A percentile compares a stretch with the other conserved stretches of the same genome.
Conservation (phyloP, 2,113 vertebrate species). For the Prunella himalayana region DNA sequence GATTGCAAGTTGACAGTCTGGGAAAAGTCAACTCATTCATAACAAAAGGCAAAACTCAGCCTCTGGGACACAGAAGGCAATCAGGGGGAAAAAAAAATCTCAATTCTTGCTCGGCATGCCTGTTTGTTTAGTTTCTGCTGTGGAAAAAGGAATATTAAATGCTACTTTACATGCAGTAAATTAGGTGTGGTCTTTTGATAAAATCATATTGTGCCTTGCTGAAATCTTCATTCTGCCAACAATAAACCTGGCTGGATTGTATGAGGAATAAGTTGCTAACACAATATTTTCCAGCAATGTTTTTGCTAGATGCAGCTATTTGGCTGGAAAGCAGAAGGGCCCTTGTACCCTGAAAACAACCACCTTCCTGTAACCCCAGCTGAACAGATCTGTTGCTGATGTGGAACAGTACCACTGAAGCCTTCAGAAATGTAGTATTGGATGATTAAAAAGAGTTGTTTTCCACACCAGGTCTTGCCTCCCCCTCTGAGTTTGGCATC, state of each 20-base stretch:
- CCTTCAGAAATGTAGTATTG: not conserved
- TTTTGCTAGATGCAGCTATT: not conserved
- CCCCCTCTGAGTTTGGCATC: not conserved
- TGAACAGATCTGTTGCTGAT: not conserved
- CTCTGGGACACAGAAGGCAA: not conserved
- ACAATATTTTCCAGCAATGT: not conserved
- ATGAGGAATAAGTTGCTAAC: not conserved
- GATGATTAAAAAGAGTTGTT: not conserved
- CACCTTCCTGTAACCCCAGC: not conserved
- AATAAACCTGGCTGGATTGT: not conserved
- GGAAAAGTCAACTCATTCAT: not conserved
- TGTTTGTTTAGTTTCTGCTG: not conserved
- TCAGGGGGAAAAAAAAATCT: not conserved
- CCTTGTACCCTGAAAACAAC: not conserved
- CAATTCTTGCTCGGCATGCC: fast-evolving
- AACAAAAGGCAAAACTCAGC: not conserved
- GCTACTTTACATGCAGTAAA: not conserved
- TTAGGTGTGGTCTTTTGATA: not conserved
- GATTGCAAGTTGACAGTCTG: not conserved
- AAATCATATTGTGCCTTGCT: not conserved
- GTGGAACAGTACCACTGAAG: not conserved
- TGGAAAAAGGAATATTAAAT: not conserved
- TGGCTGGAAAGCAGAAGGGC: not conserved
- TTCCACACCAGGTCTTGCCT: not conserved
- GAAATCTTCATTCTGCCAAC: not conserved